Evolutionary conservation across 1,140 invertebrate genomes (phyloP).

Genomic region (Bombus polaris): DNA sequence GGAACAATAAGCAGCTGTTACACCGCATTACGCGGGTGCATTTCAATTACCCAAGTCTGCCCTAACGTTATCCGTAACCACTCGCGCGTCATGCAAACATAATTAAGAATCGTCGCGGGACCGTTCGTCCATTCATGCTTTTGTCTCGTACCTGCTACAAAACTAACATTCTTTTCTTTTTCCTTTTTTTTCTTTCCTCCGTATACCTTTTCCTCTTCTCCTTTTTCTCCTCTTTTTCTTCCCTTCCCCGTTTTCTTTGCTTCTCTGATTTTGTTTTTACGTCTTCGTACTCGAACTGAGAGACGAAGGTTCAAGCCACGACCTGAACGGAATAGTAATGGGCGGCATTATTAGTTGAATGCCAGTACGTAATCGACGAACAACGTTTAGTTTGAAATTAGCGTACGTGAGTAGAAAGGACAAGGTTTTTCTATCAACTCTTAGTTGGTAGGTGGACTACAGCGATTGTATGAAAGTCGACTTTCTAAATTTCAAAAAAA

Average conservation of each 20-base stretch:
- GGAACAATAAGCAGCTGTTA: constrained; percentile 51
- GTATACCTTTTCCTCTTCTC: too few species aligned
- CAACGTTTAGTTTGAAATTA: constrained; percentile 45
- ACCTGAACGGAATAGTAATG: constrained; percentile 33
- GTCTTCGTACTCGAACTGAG: too few species aligned
- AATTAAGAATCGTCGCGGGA: constrained; percentile 1
- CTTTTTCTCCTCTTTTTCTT: neutral
- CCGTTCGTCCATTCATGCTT: constrained; percentile 11
- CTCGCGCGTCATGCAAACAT: neutral
- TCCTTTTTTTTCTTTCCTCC: neutral
- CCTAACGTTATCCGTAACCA: constrained; percentile 19
- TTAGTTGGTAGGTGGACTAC: neutral
- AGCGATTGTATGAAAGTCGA: neutral
- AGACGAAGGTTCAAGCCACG: neutral
- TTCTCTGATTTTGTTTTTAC: neutral
- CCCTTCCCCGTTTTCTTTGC: too few species aligned
- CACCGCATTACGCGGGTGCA: constrained; percentile 8
- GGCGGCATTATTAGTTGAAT: constrained; percentile 37
- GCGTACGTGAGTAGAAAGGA: constrained; percentile 32
- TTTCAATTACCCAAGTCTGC: constrained; percentile 43
- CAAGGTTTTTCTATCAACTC: neutral
- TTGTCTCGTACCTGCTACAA: neutral
- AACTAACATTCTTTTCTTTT: neutral
- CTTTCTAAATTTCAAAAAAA: constrained; percentile 19
- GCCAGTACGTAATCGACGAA: constrained; percentile 35